Evolutionary conservation across 30 jellyfish, hydroid and myxozoan species (phyloP).

Genomic region (Nemopilema nomurai): DNA sequence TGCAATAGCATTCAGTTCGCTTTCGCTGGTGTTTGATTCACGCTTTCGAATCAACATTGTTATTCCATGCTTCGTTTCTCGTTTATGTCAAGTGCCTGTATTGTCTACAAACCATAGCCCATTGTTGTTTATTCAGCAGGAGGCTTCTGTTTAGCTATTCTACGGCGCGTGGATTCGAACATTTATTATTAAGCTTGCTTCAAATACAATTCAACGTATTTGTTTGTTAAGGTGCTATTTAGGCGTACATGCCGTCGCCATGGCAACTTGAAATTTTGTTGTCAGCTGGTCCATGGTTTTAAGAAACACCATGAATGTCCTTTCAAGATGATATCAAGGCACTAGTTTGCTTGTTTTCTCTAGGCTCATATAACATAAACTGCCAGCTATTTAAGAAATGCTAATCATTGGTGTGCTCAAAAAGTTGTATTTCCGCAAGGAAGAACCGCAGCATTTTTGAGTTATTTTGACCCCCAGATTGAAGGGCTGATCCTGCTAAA

Average conservation of each 20-base stretch:
- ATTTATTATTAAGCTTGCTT: not conserved
- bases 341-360: too few relatives aligned
- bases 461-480: too few relatives aligned
- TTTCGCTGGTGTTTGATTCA: not conserved
- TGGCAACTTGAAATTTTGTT: too few relatives aligned
- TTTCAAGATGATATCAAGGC: too few relatives aligned
- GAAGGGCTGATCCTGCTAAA: too few relatives aligned
- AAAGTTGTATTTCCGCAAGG: too few relatives aligned
- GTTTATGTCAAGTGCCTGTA: not conserved
- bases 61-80: not conserved
- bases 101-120: not conserved
- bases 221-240: not conserved
- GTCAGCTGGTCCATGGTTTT: too few relatives aligned
- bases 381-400: too few relatives aligned
- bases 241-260: not conserved
- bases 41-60: not conserved
- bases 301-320: too few relatives aligned
- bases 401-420: too few relatives aligned
- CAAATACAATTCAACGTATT: not conserved
- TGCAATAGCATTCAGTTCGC: not conserved
- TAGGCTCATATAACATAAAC: too few relatives aligned
- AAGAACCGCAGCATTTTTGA: too few relatives aligned
- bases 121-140: not conserved
- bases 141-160: not conserved
- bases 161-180: not conserved